phyloP scores from a whole-genome alignment of 2,797 vertebrate species.

The Macrochelys suwanniensis region DNA sequence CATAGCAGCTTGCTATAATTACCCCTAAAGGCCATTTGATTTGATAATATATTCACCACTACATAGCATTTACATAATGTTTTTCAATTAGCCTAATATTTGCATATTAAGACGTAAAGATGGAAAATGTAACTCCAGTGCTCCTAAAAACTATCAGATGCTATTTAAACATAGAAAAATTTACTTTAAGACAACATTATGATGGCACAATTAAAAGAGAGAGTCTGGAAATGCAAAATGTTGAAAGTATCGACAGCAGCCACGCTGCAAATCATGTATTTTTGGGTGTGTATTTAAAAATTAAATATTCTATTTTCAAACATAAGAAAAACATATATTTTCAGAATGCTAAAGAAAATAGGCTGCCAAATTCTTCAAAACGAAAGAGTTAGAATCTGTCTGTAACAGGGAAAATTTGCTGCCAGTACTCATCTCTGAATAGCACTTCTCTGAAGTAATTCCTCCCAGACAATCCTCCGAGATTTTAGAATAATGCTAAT shows the following conservation, averaged over 20 bases:
- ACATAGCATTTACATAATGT: conserved; percentile 80
- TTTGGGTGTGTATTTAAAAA: not conserved
- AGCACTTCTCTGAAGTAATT: not conserved
- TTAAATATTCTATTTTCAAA: not conserved
- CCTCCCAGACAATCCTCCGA: not conserved
- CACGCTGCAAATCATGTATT: not conserved
- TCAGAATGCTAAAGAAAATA: not conserved
- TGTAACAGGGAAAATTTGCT: not conserved
- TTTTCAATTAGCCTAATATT: conserved; percentile 80
- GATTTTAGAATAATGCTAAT: not conserved
- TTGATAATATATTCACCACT: conserved; percentile 78
- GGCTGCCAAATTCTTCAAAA: not conserved
- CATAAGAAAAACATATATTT: not conserved
- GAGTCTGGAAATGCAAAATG: not conserved
- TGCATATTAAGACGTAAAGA: conserved; percentile 11
- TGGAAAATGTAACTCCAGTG: conserved; percentile 49
- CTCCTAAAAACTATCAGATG: conserved; percentile 13
- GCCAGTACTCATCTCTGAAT: not conserved
- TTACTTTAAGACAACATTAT: not conserved
- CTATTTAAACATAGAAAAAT: not conserved
- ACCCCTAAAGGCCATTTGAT: conserved; percentile 75
- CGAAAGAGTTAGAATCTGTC: not conserved
- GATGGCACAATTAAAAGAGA: not conserved
- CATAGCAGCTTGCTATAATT: conserved; percentile 68
- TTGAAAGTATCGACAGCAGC: not conserved